These are phyloP conservation scores for Melinaea marsaeus DNA, from an alignment of 2,888 invertebrate genomes.

Conservation along the genomic window DNA sequence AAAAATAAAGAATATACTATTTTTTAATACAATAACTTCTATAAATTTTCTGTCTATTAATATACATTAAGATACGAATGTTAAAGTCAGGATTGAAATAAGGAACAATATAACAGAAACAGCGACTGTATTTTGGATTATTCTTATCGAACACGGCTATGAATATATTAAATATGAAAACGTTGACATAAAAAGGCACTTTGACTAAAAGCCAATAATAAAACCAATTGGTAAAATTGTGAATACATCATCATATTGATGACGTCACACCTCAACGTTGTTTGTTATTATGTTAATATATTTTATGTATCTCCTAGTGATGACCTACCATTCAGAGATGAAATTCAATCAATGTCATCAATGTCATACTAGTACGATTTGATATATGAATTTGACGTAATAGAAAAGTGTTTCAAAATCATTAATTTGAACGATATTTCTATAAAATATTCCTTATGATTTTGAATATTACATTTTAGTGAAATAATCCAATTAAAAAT, in stretches of 20 bases:
- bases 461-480: background rate
- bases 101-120: too few relatives aligned
- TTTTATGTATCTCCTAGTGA: background rate
- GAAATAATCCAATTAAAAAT: background rate
- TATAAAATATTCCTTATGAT: background rate
- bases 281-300: background rate
- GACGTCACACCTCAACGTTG: slow-evolving; percentile 2
- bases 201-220: slow-evolving; percentile 7
- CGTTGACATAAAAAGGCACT: slow-evolving; percentile 3
- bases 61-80: too few relatives aligned
- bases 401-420: background rate
- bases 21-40: too few relatives aligned
- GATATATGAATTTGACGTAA: background rate
- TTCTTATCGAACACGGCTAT: background rate
- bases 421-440: background rate
- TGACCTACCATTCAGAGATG: too few relatives aligned
- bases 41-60: too few relatives aligned
- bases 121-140: background rate
- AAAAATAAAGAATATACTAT: too few relatives aligned
- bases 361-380: background rate
- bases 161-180: background rate
- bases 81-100: too few relatives aligned
- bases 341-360: too few relatives aligned
- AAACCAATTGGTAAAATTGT: slow-evolving; percentile 4
- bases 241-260: background rate